Base-by-base conservation (phyloP, 2,888 invertebrate species). In the Zhengitettix transpicula region DNA sequence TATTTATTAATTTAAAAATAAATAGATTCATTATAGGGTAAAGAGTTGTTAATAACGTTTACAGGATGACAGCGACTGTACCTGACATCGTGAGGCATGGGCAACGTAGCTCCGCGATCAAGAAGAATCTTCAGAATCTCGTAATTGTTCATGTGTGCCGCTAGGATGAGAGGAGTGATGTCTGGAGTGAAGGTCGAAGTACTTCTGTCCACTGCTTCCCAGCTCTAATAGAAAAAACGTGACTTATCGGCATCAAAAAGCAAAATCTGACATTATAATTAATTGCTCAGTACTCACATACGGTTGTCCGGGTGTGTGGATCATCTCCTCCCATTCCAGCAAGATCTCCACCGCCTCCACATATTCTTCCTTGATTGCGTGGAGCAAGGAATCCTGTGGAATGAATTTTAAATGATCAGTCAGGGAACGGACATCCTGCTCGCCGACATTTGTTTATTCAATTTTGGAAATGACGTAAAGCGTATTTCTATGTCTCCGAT, bases 291-390 rank as follows among this genome's bases (percentile, higher is more conserved):
- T 55, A 75, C 84, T 81, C 73, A 91, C 91, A 70, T 91, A 91
- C 64, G 86, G 84, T 64, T 85, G 80, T 41, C 89, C 89, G 10
- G 79, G 75, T 53, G 81, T 78, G 68, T 92, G 91, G 68, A 83
- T 79, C 9, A 81, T 80, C 71, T 94, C 93, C 72, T 94, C 92
- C 84, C 93, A 92, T 67, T 88, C 86, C 63, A 98, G 77, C 14
- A 98, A 78, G 55, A 95, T 77, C 74, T 98, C 97, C 8, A 97
- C 97, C 0, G 94, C 97, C 73, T 98, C 97, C 59, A 98, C 96
- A 71, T 96, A 98, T 71, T 98, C 96, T 74, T 98, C 97, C 71
- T 92, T 93, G 70, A 98, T 97, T 58, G 98, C 97, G 72, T 97
- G 96, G 42, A 98, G 78, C 54, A 97, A 77, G 16, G 91, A 85